A percentile compares a stretch with the other conserved stretches of the same genome.
Conservation (phyloP, 1,140 invertebrate genomes). For the Ephestia elutella region DNA sequence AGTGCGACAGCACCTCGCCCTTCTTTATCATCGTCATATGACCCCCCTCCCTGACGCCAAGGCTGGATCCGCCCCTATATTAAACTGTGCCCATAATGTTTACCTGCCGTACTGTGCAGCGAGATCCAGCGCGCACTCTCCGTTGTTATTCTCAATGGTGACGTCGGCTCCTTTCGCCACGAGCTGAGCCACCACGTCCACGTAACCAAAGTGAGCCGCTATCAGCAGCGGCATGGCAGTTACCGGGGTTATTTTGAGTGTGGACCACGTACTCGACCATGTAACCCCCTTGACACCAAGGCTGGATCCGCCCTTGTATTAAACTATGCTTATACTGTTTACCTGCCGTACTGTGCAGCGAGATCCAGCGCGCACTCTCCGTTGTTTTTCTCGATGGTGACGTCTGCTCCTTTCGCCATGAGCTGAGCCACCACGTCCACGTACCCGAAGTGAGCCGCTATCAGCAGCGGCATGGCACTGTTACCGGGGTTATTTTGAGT, state of each 20-base stretch:
- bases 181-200: conserved; percentile 89
- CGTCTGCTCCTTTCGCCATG: conserved; percentile 90
- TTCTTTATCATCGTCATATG: too few relatives aligned
- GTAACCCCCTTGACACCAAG: too few relatives aligned
- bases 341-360: conserved; percentile 93
- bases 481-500: too few relatives aligned
- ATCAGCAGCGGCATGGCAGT: conserved; percentile 95
- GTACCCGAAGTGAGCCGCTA: conserved; percentile 96
- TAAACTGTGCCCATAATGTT: too few relatives aligned
- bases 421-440: conserved; percentile 90
- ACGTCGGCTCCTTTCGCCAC: conserved; percentile 92
- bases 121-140: conserved; percentile 94
- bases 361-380: conserved; percentile 95
- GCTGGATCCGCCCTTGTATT: too few relatives aligned
- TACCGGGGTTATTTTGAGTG: too few relatives aligned
- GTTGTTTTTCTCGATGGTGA: conserved; percentile 89
- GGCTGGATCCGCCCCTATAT: too few relatives aligned
- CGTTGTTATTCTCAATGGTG: conserved; percentile 88
- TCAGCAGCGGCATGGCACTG: conserved; percentile 95
- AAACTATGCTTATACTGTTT: too few relatives aligned
- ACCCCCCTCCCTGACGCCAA: too few relatives aligned
- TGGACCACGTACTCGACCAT: too few relatives aligned
- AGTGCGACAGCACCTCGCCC: too few relatives aligned
- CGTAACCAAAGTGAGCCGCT: conserved; percentile 97
- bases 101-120: conserved; percentile 94